Percentiles rank a stretch among this genome's conserved stretches.
These are phyloP conservation scores for Anarrhichthys ocellatus DNA, from an alignment of 2,113 vertebrate genomes.

Conservation along the genomic window DNA sequence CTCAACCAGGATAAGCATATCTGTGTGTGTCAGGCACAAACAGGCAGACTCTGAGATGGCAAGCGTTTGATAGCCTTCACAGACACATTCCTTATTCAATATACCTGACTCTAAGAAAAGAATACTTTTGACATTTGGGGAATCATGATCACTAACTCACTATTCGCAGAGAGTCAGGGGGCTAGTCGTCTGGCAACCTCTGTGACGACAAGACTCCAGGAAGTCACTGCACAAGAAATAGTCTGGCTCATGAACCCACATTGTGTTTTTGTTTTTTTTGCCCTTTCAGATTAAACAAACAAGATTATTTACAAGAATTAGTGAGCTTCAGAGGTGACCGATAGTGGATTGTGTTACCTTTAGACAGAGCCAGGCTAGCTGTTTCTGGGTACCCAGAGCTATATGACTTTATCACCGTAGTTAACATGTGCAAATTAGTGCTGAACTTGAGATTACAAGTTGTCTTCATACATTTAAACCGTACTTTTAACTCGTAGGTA, in stretches of 20 bases:
- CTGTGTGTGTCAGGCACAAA: constrained; percentile 57
- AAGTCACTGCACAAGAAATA: not conserved
- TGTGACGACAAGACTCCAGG: not conserved
- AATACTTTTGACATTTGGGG: not conserved
- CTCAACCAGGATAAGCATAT: constrained; percentile 61
- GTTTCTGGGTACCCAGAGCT: too few species aligned
- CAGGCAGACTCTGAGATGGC: constrained; percentile 29
- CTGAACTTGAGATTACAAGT: too few species aligned
- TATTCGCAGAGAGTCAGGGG: not conserved
- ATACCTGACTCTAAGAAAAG: not conserved
- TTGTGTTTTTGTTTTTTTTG: not conserved
- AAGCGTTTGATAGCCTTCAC: constrained; percentile 25
- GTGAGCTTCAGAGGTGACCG: not conserved
- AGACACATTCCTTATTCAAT: constrained; percentile 22
- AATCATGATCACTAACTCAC: not conserved
- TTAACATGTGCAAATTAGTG: too few species aligned
- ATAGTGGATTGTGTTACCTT: not conserved
- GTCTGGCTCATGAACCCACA: not conserved
- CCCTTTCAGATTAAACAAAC: not conserved
- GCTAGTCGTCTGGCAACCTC: not conserved
- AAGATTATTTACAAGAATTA: not conserved
- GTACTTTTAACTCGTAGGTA: too few species aligned
- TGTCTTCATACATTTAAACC: too few species aligned
- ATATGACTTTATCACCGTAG: too few species aligned
- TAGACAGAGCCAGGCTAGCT: not conserved